These are phyloP conservation scores for Machaerirhynchus nigripectus DNA, from an alignment of 2,113 vertebrate genomes.

Conservation along the genomic window DNA sequence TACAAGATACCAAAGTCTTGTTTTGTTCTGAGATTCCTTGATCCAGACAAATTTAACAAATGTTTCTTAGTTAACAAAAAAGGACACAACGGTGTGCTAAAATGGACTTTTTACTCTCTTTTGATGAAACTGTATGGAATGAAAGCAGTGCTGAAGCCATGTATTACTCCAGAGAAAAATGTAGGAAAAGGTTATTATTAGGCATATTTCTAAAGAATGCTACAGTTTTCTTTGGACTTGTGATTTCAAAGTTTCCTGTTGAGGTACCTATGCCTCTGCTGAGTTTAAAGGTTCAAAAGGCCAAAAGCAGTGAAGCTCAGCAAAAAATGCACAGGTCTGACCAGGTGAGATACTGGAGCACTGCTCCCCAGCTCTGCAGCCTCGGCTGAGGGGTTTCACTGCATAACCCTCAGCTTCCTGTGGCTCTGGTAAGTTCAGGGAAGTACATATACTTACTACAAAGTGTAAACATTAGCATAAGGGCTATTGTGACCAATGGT, in stretches of 20 bases:
- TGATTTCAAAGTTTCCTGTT: not conserved
- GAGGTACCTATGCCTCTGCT: not conserved
- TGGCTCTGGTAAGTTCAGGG: not conserved
- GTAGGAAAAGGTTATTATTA: not conserved
- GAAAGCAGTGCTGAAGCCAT: not conserved
- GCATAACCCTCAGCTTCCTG: not conserved
- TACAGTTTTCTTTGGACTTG: not conserved
- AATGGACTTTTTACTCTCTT: not conserved
- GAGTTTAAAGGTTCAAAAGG: not conserved
- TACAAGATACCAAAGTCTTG: not conserved
- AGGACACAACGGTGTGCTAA: not conserved
- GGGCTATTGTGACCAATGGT: not conserved
- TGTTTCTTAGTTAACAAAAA: not conserved
- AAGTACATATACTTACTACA: not conserved
- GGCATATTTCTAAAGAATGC: not conserved
- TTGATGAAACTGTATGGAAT: not conserved
- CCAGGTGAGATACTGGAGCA: not conserved
- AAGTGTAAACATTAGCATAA: not conserved
- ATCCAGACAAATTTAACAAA: not conserved
- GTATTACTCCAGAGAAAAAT: not conserved
- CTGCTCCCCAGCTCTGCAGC: not conserved
- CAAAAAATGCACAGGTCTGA: not conserved
- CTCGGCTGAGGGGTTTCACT: not conserved
- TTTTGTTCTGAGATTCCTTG: not conserved
- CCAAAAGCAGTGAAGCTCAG: not conserved